phyloP scores from a whole-genome alignment of 2,797 vertebrate species.

The Channallabes apus region DNA sequence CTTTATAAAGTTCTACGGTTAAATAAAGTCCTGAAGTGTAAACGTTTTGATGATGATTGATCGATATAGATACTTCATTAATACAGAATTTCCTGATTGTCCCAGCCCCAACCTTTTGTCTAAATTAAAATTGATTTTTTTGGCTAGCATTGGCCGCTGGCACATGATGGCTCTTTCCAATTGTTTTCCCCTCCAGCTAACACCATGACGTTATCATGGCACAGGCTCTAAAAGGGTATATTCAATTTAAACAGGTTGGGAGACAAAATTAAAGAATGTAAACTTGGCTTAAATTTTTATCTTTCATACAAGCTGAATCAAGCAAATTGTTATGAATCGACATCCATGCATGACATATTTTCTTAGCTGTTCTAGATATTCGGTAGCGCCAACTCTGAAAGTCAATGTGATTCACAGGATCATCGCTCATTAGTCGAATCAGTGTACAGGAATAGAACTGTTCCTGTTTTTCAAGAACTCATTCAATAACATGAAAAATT shows the following conservation, averaged over 20 bases:
- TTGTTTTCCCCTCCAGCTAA: too few species aligned
- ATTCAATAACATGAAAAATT: constrained; percentile 39
- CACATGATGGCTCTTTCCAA: too few species aligned
- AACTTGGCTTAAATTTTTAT: background rate
- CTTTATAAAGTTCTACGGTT: too few species aligned
- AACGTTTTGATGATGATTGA: too few species aligned
- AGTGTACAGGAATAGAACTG: constrained; percentile 21
- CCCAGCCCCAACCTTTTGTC: too few species aligned
- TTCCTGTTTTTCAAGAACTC: constrained; percentile 3
- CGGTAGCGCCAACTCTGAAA: background rate
- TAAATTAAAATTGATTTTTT: too few species aligned
- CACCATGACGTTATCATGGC: too few species aligned
- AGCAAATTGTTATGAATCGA: background rate
- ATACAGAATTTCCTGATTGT: too few species aligned
- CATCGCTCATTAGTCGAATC: constrained; percentile 26
- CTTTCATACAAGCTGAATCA: background rate
- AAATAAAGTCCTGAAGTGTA: too few species aligned
- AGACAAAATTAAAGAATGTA: background rate
- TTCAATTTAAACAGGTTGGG: background rate
- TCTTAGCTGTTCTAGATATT: background rate
- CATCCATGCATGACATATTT: constrained; percentile 1
- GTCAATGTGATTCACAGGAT: background rate
- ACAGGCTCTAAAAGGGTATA: too few species aligned
- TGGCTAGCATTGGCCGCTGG: too few species aligned
- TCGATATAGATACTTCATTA: too few species aligned